Percentiles rank a stretch among this genome's conserved stretches.
Conservation (phyloP, 1,140 invertebrate genomes). For the Rhizoglyphus robini region DNA sequence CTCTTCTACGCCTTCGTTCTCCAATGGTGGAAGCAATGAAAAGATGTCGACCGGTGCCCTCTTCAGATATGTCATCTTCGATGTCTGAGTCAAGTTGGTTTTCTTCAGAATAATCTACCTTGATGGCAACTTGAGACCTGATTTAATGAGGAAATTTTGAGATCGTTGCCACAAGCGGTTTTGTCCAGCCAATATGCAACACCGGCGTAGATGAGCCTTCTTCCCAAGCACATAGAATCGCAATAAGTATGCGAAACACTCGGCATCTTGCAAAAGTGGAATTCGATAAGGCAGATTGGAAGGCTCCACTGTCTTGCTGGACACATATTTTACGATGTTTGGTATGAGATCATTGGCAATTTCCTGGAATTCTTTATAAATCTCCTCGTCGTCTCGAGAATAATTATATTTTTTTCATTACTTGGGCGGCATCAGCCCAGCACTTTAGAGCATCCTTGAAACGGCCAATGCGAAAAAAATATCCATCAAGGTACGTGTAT, state of each 20-base stretch:
- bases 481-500: slow-evolving; percentile 84
- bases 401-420: slow-evolving; percentile 88
- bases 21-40: not conserved
- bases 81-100: not conserved
- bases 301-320: slow-evolving; percentile 24
- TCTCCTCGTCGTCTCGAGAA: slow-evolving; percentile 86
- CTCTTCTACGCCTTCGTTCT: not conserved
- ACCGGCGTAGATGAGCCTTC: slow-evolving; percentile 86
- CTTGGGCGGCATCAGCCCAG: slow-evolving; percentile 89
- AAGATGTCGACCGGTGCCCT: not conserved
- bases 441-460: slow-evolving; percentile 84
- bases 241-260: slow-evolving; percentile 76
- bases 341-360: slow-evolving; percentile 90
- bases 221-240: slow-evolving; percentile 94
- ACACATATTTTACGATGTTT: slow-evolving; percentile 68
- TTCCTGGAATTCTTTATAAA: slow-evolving; percentile 90
- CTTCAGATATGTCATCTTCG: not conserved
- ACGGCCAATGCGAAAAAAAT: slow-evolving; percentile 69
- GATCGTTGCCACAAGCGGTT: slow-evolving; percentile 80
- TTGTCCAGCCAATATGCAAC: slow-evolving; percentile 89
- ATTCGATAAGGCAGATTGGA: not conserved
- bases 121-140: slow-evolving; percentile 59
- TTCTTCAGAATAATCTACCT: not conserved
- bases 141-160: slow-evolving; percentile 83
- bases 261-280: slow-evolving; percentile 50